Conservation (phyloP, 2,888 invertebrate genomes). For the Sminthurides aquaticus region DNA sequence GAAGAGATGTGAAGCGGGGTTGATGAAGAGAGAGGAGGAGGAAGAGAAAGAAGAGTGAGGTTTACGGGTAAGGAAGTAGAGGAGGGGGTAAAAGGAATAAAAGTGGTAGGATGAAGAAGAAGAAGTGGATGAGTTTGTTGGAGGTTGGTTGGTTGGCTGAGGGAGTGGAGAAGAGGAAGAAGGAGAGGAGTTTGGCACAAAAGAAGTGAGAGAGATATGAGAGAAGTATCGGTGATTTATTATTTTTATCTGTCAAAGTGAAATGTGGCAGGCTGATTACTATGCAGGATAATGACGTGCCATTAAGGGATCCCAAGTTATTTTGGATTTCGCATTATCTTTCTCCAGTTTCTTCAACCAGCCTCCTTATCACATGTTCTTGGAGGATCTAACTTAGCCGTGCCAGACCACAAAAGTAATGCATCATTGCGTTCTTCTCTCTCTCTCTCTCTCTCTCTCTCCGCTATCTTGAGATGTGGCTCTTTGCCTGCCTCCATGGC, state of each 20-base stretch:
- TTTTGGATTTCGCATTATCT: constrained; percentile 41
- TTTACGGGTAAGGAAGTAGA: too few species aligned
- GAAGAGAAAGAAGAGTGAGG: constrained; percentile 18
- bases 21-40: constrained; percentile 16
- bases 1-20: constrained; percentile 13
- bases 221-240: constrained; percentile 43
- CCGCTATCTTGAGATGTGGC: not conserved
- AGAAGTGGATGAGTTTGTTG: constrained; percentile 26
- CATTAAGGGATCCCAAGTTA: constrained; percentile 44
- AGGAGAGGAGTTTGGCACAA: constrained; percentile 34
- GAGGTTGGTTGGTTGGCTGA: constrained; percentile 20
- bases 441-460: constrained; percentile 1
- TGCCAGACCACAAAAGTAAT: constrained; percentile 23
- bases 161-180: constrained; percentile 24
- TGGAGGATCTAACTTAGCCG: constrained; percentile 30
- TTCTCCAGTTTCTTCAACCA: constrained; percentile 27
- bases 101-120: constrained; percentile 31
- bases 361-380: constrained; percentile 35
- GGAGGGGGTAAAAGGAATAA: constrained; percentile 23
- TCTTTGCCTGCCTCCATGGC: not conserved
- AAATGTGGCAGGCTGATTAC: constrained; percentile 44
- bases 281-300: constrained; percentile 44
- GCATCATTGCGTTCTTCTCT: constrained; percentile 18
- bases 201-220: constrained; percentile 35
- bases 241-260: constrained; percentile 44